Percentiles rank a stretch among this genome's conserved stretches.
These are phyloP conservation scores for Pseudorasbora parva DNA, from an alignment of 2,113 vertebrate genomes.

Conservation along the genomic window DNA sequence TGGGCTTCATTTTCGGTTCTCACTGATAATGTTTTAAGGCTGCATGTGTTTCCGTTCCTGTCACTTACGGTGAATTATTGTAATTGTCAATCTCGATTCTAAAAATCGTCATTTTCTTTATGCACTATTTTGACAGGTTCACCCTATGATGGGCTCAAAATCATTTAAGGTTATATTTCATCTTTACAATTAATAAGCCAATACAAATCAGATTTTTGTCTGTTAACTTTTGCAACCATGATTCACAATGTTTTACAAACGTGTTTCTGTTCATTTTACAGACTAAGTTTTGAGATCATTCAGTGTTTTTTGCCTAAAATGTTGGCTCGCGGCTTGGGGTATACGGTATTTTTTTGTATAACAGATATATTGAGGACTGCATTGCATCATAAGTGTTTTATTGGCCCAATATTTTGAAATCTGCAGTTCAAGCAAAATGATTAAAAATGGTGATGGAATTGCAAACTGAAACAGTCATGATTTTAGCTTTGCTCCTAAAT, in stretches of 20 bases:
- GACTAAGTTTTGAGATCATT: background rate
- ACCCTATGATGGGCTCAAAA: background rate
- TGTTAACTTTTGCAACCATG: background rate
- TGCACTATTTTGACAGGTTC: background rate
- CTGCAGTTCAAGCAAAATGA: background rate
- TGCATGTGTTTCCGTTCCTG: constrained; percentile 52
- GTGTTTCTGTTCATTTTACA: background rate
- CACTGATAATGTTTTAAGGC: constrained; percentile 36
- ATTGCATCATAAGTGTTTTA: background rate
- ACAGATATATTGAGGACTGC: background rate
- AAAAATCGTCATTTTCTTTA: background rate
- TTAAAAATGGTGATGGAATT: background rate
- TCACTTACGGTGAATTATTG: background rate
- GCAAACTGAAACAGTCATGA: background rate
- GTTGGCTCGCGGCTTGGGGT: background rate
- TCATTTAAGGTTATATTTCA: background rate
- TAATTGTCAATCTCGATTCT: background rate
- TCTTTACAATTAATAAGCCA: background rate
- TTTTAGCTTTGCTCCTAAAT: background rate
- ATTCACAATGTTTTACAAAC: background rate
- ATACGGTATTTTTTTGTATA: background rate
- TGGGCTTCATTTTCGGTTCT: background rate
- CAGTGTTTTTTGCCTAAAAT: background rate
- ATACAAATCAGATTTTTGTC: background rate
- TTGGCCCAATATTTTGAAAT: background rate